These are phyloP conservation scores for Rhynchopsitta pachyrhyncha DNA, from an alignment of 2,113 vertebrate genomes.

Conservation along the genomic window DNA sequence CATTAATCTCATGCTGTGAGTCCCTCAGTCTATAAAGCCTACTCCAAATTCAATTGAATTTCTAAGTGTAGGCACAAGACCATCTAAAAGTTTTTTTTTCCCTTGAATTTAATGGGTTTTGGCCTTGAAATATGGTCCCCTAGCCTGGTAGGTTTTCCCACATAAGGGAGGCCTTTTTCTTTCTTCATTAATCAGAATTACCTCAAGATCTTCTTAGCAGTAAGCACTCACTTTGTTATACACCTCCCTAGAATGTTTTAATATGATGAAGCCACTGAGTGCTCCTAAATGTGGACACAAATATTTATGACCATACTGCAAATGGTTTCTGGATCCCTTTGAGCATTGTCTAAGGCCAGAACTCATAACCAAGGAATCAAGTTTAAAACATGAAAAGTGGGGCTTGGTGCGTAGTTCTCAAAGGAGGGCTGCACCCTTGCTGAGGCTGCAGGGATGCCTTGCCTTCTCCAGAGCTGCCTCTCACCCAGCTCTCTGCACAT, in stretches of 20 bases:
- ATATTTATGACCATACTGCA: not conserved
- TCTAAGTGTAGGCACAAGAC: conserved; percentile 42
- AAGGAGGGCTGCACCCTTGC: not conserved
- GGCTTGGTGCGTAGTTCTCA: not conserved
- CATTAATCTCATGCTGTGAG: conserved; percentile 34
- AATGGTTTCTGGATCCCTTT: not conserved
- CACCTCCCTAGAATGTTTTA: not conserved
- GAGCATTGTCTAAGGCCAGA: not conserved
- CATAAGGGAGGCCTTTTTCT: not conserved
- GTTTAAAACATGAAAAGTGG: not conserved
- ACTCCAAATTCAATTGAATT: conserved; percentile 62
- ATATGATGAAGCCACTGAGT: not conserved
- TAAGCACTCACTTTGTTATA: not conserved
- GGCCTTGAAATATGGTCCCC: conserved; percentile 6
- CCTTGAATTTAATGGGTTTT: conserved; percentile 49
- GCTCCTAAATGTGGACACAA: not conserved
- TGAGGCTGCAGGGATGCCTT: not conserved
- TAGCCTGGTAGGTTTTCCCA: conserved; percentile 15
- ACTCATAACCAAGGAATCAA: not conserved
- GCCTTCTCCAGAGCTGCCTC: not conserved
- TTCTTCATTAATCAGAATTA: conserved; percentile 1
- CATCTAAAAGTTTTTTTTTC: conserved; percentile 51
- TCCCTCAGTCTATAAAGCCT: not conserved
- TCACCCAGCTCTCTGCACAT: accelerated
- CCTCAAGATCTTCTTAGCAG: not conserved